Conservation (phyloP, 2,113 vertebrate species). For the Myotis brandtii region DNA sequence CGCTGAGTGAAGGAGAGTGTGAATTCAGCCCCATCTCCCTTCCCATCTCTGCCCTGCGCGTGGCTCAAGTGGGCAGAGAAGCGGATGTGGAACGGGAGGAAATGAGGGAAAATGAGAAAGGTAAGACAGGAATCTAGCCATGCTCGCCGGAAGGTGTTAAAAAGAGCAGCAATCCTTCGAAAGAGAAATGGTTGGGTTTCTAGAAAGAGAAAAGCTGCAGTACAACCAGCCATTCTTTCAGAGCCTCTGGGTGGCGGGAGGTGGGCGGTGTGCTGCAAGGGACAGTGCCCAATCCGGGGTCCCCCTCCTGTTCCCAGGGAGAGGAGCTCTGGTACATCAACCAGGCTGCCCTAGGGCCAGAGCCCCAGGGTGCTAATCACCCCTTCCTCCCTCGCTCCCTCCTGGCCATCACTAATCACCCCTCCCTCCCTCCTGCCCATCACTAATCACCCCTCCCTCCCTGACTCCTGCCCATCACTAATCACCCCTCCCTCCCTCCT, state of each 20-base stretch:
- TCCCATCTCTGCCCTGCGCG: background rate
- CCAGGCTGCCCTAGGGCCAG: background rate
- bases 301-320: background rate
- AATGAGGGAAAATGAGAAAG: conserved; percentile 34
- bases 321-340: background rate
- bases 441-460: background rate
- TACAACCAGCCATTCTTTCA: background rate
- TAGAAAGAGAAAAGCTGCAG: conserved; percentile 58
- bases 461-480: background rate
- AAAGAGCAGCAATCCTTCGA: conserved; percentile 51
- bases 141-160: conserved; percentile 61
- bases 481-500: conserved; percentile 2
- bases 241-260: conserved; percentile 29
- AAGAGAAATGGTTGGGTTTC: conserved; percentile 15
- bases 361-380: background rate
- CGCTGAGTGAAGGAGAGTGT: background rate
- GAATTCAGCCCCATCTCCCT: background rate
- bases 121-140: conserved; percentile 44
- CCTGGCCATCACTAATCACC: conserved; percentile 41
- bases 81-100: background rate
- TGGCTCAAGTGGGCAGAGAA: background rate
- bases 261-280: conserved; percentile 49
- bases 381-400: background rate
- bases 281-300: background rate
- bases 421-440: too few relatives aligned